Evolutionary conservation across 2,888 invertebrate genomes (phyloP), one percentile per base, ranked within the genome.

Genomic region (Chironomus riparius): DNA sequence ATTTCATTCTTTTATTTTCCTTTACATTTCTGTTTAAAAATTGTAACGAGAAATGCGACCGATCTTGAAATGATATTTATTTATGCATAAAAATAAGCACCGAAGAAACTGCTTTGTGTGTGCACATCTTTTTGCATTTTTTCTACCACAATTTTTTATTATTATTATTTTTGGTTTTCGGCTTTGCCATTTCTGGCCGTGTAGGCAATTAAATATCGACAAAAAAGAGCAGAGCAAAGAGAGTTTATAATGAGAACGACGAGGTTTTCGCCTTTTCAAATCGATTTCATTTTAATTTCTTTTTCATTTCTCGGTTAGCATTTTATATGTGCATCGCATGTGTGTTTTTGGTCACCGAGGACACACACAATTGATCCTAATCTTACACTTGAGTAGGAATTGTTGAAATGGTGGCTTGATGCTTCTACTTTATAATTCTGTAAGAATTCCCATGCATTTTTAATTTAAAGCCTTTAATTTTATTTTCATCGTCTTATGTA

Each of bases 141-240:
- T 21, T 65, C 22, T 56, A 56, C 56, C 56, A 18, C 56, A 56
- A 18, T 18, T 18, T 38, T 38, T 38, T 56, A 56, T 56, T 56
- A 15, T 56, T 15, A 15, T 18, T 56, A 18, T 56, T n/a, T 56
- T 50, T 50, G 50, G 13, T 56, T 56, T 56, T 56, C n/a, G 7
- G 56, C 24, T 70, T 70, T 70, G 47, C 70, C 70, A 70, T 70
- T 70, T 70, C 47, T 70, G 70, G 70, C 50, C 22, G 24, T 65
- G 70, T 70, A 56, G 70, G 70, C 70, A 70, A 70, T 70, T 70
- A 70, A 70, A 70, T 70, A 50, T 70, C 50, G 21, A 70, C 38
- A 70, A 68, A 38, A 68, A 38, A 68, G 18, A 15, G 18, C 65
- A 24, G 6, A 69, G 50, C 70, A 70, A 3, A 50, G n/a, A 24